These are phyloP conservation scores for Drosophila setifemur DNA, from an alignment of 1,140 invertebrate genomes.

Conservation along the genomic window DNA sequence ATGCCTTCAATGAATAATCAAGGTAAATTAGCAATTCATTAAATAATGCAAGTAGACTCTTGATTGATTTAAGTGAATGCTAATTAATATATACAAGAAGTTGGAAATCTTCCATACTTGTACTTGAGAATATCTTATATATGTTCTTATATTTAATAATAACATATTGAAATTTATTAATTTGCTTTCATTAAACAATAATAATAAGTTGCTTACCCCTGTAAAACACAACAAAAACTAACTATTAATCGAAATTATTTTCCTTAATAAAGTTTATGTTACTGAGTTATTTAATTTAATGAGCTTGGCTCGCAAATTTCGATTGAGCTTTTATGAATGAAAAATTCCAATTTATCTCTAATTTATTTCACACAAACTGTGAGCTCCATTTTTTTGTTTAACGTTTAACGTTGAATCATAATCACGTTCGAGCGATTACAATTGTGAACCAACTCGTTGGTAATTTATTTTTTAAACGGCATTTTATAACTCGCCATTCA, in stretches of 20 bases:
- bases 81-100: too few species aligned
- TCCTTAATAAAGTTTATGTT: neutral
- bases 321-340: neutral
- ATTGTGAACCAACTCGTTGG: neutral
- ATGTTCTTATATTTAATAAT: too few species aligned
- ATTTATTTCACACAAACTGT: conserved; percentile 19
- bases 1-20: too few species aligned
- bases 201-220: too few species aligned
- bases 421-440: neutral
- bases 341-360: neutral
- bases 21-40: too few species aligned
- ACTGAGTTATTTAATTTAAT: neutral
- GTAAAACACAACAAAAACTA: too few species aligned
- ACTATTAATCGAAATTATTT: neutral
- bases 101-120: too few species aligned
- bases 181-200: too few species aligned
- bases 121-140: too few species aligned
- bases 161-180: too few species aligned
- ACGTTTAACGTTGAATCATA: neutral
- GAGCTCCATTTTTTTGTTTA: neutral
- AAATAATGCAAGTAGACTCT: too few species aligned
- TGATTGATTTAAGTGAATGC: too few species aligned
- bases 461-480: neutral
- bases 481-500: neutral
- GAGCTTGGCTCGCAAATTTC: neutral